Percentiles rank a stretch among this genome's conserved stretches.
Conservation (phyloP, 1,140 invertebrate species). For the Lasaia peninsularis region DNA sequence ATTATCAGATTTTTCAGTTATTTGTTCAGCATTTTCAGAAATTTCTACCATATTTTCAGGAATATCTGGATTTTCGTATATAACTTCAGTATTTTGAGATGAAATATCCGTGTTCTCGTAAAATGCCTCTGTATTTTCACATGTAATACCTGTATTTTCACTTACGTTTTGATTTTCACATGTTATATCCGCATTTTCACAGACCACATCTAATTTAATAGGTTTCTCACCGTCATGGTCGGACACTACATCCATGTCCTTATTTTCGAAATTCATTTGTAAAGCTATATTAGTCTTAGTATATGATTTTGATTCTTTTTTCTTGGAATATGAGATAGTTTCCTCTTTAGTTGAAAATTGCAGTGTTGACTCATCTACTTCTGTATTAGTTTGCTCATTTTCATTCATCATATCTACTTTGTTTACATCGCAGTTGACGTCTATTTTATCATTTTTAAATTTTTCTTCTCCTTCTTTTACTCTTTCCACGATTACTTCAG, state of each 20-base stretch:
- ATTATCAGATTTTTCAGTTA: neutral
- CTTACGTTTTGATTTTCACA: neutral
- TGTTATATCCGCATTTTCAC: no score
- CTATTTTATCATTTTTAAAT: neutral
- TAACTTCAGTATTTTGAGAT: constrained; percentile 19
- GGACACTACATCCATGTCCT: no score
- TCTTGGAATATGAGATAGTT: neutral
- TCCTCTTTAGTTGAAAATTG: neutral
- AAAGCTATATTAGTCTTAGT: neutral
- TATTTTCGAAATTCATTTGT: neutral
- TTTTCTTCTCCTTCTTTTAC: neutral
- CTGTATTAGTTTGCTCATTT: neutral
- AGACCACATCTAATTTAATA: no score
- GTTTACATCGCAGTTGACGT: neutral
- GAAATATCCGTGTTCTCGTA: constrained; percentile 3
- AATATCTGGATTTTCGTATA: neutral
- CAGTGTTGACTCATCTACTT: neutral
- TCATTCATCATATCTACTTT: neutral
- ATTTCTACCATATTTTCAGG: neutral
- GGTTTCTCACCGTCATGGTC: no score
- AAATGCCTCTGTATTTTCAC: neutral
- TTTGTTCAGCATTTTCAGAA: neutral
- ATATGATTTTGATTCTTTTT: neutral
- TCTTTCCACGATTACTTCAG: neutral
- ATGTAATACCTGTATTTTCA: neutral